Conservation (phyloP, 2,797 vertebrate species). For the Poecilia gillii region DNA sequence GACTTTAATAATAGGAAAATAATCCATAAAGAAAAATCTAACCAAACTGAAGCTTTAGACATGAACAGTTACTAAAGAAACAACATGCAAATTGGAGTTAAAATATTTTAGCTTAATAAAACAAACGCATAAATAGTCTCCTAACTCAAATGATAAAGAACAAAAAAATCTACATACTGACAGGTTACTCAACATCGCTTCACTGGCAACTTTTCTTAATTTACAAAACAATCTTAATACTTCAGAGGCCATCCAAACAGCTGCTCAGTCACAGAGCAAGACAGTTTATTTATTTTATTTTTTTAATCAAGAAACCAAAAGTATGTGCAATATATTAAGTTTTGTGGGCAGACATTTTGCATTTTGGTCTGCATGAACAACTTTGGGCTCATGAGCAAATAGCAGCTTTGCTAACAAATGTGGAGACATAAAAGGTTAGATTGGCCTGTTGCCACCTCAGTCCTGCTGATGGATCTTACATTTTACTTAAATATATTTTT, state of each 20-base stretch:
- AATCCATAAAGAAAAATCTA: conserved; percentile 17
- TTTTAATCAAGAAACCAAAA: background rate
- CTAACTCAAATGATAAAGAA: background rate
- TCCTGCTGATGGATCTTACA: background rate
- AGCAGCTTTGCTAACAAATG: background rate
- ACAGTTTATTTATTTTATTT: background rate
- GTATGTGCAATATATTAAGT: background rate
- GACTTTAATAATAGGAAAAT: background rate
- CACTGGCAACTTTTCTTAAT: background rate
- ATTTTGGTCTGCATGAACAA: background rate
- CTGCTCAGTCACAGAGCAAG: background rate
- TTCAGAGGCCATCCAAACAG: conserved; percentile 16
- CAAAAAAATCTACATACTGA: background rate
- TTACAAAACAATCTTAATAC: conserved; percentile 38
- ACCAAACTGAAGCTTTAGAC: background rate
- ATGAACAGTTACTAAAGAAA: background rate
- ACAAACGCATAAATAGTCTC: background rate
- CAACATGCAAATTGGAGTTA: background rate
- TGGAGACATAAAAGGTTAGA: background rate
- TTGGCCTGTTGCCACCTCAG: background rate
- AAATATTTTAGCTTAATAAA: background rate
- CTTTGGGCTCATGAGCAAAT: background rate
- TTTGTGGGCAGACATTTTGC: background rate
- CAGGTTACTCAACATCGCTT: background rate
- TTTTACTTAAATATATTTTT: background rate